Base-by-base conservation (phyloP, 2,797 vertebrate genomes). In the Thripadectes ignobilis region DNA sequence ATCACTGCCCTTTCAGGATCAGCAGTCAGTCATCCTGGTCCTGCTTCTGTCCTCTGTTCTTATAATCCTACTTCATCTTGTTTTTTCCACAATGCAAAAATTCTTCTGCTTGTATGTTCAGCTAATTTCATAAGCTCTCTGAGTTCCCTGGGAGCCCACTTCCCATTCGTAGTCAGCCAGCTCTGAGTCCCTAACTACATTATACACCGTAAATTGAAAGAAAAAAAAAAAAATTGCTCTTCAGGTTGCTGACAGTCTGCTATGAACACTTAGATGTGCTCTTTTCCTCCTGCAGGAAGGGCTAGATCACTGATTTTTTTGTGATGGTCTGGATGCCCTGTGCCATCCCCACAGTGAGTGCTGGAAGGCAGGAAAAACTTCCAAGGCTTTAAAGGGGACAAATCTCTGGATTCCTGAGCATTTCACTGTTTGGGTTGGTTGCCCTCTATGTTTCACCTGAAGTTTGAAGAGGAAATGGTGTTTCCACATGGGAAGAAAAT, bases 381-480 rank as follows among this genome's bases (percentile, higher is more conserved):
- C 55, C 41, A 51, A 72, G 59, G 27, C 32, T 83, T 73, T n/a
- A 38, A 51, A 39, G 10, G 10, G 24, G 7, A 34, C 29, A 39
- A 57, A 62, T 15, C 27, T 80, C 54, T 57, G 45, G 38, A 67
- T 58, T 91, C 17, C 55, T 4, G 17, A 74, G 55, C 58, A 65
- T 39, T 61, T 57, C 18, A 13, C 24, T 2, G 29, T 67, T 65
- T 66, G 67, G 68, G 29, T 86, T 92, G 48, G 57, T 68, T 94
- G 48, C 21, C 89, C 22, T 46, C 20, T 75, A 4, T 5, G 6
- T 69, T 95, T 54, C 43, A 38, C 51, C 68, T 93, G 78, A 92
- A 65, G 38, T 93, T 91, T 89, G 91, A 97, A 90, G 49, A 88
- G 54, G 57, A 93, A 95, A 91, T 72, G 82, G 65, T 94, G 89